Base-by-base conservation (phyloP, 2,113 vertebrate species). In the Brienomyrus longianalis region DNA sequence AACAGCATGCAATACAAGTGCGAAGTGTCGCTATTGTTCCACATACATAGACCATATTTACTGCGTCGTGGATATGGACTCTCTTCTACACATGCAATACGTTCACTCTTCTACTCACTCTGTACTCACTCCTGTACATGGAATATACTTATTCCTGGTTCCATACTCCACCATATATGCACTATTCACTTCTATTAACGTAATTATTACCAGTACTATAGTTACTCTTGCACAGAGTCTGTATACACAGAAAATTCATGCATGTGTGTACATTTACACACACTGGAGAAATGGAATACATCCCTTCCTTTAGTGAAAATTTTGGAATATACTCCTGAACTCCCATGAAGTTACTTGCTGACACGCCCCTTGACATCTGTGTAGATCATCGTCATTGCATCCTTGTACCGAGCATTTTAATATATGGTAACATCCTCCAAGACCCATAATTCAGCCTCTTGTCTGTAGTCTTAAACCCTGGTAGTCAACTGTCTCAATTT, bases 401-500 rank as follows among this genome's bases (percentile, higher is more conserved):
- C 43, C 77, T 45, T 83, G 39, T 47, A 47, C 83, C 3, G 23
- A 84, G 83, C 83, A 84, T 48, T 84, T 45, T 84, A 84, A 84
- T 48, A 48, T 47, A 84, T 84, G 83, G 83, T 45, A 84, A 84
- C 35, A 48, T 48, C 85, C 5, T 54, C 51, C n/a, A n/a, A 87
- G 39, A 35, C 3, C 48, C 50, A 54, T 31, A 54, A 54, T 87
- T 87, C 50, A 54, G n/a, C 85, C 48, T 19, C 85, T 54, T 54
- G 47, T 86, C 85, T 31, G 9, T 13, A 19, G 27, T 27, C 91
- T 90, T 89, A 92, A 91, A 92, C 80, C 91, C 90, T 91, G 91
- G 92, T 91, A 92, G 27, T 92, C 93, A 91, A 90, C 91, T 92
- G 90, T 92, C 92, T 91, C 91, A 89, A 92, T 91, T 90, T 92